phyloP scores from a whole-genome alignment of 2,797 vertebrate species.

The Ceyx erithaca region DNA sequence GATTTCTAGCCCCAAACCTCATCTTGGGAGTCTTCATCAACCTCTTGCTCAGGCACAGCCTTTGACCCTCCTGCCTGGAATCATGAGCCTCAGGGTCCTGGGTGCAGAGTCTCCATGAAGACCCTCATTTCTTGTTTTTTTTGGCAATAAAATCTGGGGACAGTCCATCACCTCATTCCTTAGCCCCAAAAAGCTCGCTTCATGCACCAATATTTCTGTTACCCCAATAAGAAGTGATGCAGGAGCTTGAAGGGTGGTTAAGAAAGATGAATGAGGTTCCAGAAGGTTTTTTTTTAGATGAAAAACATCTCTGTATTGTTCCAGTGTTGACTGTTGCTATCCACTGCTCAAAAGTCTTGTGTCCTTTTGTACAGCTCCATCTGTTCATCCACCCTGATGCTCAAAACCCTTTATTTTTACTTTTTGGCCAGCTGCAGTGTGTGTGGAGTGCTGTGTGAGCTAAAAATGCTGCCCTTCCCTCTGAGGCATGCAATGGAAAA shows the following conservation, averaged over 20 bases:
- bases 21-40: not conserved
- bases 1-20: too few species aligned
- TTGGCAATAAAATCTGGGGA: not conserved
- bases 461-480: slow-evolving; percentile 24
- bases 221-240: not conserved
- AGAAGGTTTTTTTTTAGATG: not conserved
- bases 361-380: slow-evolving; percentile 25
- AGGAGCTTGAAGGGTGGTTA: not conserved
- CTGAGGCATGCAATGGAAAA: not conserved
- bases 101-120: not conserved
- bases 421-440: slow-evolving; percentile 56
- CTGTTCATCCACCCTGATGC: slow-evolving; percentile 1
- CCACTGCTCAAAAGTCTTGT: not conserved
- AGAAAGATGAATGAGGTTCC: not conserved
- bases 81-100: not conserved
- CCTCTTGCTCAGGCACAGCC: not conserved
- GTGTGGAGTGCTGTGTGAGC: slow-evolving; percentile 3
- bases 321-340: not conserved
- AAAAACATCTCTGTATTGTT: not conserved
- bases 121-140: not conserved
- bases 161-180: not conserved
- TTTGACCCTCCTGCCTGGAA: not conserved
- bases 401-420: slow-evolving; percentile 51
- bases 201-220: not conserved
- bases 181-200: accelerated